Percentiles rank a stretch among this genome's conserved stretches.
phyloP scores from a whole-genome alignment of 2,797 vertebrate genomes.

The Eulemur albifrons region DNA sequence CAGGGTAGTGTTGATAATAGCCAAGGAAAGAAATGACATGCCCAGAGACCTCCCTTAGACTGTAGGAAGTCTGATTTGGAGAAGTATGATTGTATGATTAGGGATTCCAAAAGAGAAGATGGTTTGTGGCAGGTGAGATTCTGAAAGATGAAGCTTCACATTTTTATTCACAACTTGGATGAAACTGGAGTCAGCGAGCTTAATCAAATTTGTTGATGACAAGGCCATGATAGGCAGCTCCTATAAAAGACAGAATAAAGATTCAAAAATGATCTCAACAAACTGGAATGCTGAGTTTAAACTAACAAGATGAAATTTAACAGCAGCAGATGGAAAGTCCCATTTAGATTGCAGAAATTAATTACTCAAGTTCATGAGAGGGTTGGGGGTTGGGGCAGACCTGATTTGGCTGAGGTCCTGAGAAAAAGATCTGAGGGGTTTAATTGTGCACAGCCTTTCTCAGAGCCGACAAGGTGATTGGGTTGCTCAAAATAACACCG shows the following conservation, averaged over 20 bases:
- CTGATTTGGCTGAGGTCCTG: slow-evolving; percentile 58
- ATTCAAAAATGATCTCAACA: slow-evolving; percentile 68
- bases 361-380: slow-evolving; percentile 68
- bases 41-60: not conserved
- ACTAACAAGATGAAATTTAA: slow-evolving; percentile 66
- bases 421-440: slow-evolving; percentile 53
- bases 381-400: not conserved
- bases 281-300: slow-evolving; percentile 65
- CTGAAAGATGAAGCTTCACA: slow-evolving; percentile 33
- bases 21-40: not conserved
- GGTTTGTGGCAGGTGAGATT: slow-evolving; percentile 34
- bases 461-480: not conserved
- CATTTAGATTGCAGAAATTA: slow-evolving; percentile 73
- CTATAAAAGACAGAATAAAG: slow-evolving; percentile 69
- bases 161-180: slow-evolving; percentile 61
- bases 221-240: slow-evolving; percentile 70
- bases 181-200: slow-evolving; percentile 48
- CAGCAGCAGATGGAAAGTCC: slow-evolving; percentile 75
- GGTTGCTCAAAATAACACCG: not conserved
- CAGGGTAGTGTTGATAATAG: not conserved
- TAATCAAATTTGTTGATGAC: slow-evolving; percentile 69
- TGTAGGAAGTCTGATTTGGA: not conserved
- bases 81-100: not conserved
- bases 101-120: not conserved
- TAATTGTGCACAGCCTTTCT: slow-evolving; percentile 33